These are phyloP conservation scores for Meganola albula DNA, from an alignment of 2,888 invertebrate species.

Conservation along the genomic window DNA sequence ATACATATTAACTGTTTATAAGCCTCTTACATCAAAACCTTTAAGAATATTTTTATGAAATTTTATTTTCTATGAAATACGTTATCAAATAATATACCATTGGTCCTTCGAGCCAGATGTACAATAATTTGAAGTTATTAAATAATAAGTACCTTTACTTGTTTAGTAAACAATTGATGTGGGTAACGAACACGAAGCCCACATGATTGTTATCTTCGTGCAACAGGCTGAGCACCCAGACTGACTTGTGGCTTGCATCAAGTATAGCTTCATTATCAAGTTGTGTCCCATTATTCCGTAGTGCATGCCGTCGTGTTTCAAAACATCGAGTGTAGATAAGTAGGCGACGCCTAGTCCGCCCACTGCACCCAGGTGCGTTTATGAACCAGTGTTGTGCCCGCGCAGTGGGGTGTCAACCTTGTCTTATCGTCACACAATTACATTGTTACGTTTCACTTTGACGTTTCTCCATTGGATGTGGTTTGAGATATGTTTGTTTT, in stretches of 20 bases:
- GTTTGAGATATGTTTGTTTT: too few species aligned
- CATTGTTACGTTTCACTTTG: slow-evolving; percentile 13
- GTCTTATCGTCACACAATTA: slow-evolving; percentile 44
- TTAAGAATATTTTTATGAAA: too few species aligned
- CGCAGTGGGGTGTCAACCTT: slow-evolving; percentile 40
- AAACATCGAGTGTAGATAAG: slow-evolving; percentile 42
- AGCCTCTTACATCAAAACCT: too few species aligned
- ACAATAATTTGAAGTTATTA: too few species aligned
- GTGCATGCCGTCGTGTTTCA: slow-evolving; percentile 42
- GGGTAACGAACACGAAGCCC: slow-evolving; percentile 5
- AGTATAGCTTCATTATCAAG: slow-evolving; percentile 33
- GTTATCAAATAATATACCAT: too few species aligned
- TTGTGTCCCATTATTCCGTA: slow-evolving; percentile 44
- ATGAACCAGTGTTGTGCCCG: slow-evolving; percentile 23
- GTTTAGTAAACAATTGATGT: too few species aligned
- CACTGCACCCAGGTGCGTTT: slow-evolving; percentile 61
- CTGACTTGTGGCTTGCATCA: slow-evolving; percentile 19
- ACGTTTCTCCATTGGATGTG: too few species aligned
- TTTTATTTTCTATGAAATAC: too few species aligned
- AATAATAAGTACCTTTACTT: too few species aligned
- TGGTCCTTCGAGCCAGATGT: too few species aligned
- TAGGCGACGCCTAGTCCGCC: slow-evolving; percentile 53
- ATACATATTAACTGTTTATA: too few species aligned
- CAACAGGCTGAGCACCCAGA: slow-evolving; percentile 17
- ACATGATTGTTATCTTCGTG: slow-evolving; percentile 4